A percentile compares a stretch with the other conserved stretches of the same genome.
Evolutionary conservation across 2,113 vertebrate species (phyloP).

Genomic region (Petromus typicus): DNA sequence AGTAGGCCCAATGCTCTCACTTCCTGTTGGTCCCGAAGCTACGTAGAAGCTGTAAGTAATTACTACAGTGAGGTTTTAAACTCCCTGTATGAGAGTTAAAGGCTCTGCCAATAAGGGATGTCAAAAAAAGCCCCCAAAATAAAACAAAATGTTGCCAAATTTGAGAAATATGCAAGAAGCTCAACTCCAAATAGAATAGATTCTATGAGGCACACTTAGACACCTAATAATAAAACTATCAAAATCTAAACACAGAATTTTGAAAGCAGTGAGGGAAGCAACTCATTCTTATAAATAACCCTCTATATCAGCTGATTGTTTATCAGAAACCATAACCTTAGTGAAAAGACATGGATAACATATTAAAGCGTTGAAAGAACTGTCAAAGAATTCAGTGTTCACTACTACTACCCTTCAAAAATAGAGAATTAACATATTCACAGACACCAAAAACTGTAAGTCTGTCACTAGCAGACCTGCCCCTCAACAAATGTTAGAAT

Average conservation of each 20-base stretch:
- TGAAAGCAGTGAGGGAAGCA: not conserved
- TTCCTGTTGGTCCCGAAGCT: not conserved
- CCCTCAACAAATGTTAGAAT: not conserved
- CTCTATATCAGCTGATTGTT: not conserved
- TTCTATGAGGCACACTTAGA: not conserved
- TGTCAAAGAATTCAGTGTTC: not conserved
- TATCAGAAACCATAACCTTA: not conserved
- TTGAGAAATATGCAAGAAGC: not conserved
- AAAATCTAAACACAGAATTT: slow-evolving; percentile 8
- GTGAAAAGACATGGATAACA: not conserved
- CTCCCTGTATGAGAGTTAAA: not conserved
- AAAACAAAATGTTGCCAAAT: not conserved
- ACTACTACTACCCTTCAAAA: not conserved
- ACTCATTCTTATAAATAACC: not conserved
- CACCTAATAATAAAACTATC: not conserved
- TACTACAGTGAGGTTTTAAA: not conserved
- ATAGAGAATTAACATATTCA: not conserved
- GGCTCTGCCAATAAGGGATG: not conserved
- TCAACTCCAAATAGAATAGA: not conserved
- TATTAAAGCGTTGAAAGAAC: not conserved
- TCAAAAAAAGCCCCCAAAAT: not conserved
- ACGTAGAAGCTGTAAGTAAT: not conserved
- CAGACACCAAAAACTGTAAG: not conserved
- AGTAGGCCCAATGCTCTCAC: not conserved
- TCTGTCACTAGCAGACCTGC: not conserved